These are phyloP conservation scores for Eublepharis macularius DNA, from an alignment of 2,113 vertebrate genomes.

Conservation along the genomic window DNA sequence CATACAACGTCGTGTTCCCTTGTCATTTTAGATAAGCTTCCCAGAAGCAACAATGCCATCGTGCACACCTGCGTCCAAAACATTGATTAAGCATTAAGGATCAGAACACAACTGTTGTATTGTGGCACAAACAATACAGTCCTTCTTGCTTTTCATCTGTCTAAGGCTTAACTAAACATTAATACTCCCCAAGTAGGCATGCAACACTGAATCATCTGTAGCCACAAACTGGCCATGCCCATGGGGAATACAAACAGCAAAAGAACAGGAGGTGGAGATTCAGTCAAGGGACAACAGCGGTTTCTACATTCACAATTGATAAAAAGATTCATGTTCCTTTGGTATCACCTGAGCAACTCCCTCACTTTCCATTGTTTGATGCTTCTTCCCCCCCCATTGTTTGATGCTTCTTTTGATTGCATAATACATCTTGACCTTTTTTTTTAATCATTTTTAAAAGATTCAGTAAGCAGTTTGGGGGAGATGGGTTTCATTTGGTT, in stretches of 20 bases:
- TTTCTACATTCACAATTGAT: neutral
- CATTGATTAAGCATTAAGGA: neutral
- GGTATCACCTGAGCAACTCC: conserved; percentile 53
- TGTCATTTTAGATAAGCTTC: neutral
- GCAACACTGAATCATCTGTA: conserved; percentile 21
- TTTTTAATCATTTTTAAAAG: conserved; percentile 31
- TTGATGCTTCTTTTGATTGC: conserved; percentile 50
- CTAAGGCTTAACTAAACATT: conserved; percentile 23
- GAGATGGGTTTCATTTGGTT: neutral
- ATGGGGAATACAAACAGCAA: neutral
- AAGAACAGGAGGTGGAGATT: neutral
- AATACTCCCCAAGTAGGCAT: neutral
- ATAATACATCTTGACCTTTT: conserved; percentile 45
- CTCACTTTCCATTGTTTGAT: conserved; percentile 15
- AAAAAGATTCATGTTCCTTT: conserved; percentile 14
- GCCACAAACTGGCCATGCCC: neutral
- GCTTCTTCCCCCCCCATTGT: too few species aligned
- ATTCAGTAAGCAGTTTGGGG: conserved; percentile 4
- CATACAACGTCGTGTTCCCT: neutral
- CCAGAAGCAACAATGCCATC: neutral
- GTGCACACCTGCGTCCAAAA: neutral
- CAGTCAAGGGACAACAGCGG: fast-evolving
- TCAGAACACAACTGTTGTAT: neutral
- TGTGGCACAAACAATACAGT: neutral
- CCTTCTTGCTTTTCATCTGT: fast-evolving